These are phyloP conservation scores for Boloria euphrosyne DNA, from an alignment of 2,888 invertebrate species.

Conservation along the genomic window DNA sequence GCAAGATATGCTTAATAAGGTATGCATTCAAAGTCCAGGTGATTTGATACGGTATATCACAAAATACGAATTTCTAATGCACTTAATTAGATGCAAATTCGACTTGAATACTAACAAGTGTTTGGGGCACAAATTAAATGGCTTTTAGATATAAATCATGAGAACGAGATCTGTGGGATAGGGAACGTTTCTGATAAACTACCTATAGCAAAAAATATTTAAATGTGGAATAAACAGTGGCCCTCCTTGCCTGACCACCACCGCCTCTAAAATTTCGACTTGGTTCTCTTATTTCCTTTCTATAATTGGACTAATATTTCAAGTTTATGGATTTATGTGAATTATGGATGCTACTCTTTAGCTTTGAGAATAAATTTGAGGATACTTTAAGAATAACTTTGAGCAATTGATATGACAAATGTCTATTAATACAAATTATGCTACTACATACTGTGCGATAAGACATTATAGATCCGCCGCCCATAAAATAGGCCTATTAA, in stretches of 20 bases:
- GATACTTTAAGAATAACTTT: no score
- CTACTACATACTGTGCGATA: no score
- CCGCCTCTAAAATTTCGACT: conserved; percentile 66
- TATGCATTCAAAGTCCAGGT: conserved; percentile 22
- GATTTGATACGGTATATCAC: conserved; percentile 60
- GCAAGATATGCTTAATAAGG: conserved; percentile 21
- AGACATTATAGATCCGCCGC: no score
- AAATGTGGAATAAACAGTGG: conserved; percentile 74
- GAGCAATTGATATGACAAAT: no score
- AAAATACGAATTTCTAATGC: conserved; percentile 57
- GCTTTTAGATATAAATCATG: conserved; percentile 67
- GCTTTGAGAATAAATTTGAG: neutral
- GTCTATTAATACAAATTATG: no score
- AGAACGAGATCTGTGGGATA: conserved; percentile 66
- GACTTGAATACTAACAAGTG: conserved; percentile 73
- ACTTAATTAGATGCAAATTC: conserved; percentile 76
- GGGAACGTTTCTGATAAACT: conserved; percentile 58
- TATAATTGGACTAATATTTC: conserved; percentile 70
- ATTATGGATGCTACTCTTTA: neutral
- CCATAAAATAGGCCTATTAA: no score
- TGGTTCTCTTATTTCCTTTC: conserved; percentile 61
- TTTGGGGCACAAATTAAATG: conserved; percentile 55
- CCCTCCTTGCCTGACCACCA: conserved; percentile 63
- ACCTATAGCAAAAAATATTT: conserved; percentile 53
- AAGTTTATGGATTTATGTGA: conserved; percentile 30